Evolutionary conservation across 2,888 invertebrate genomes (phyloP), one percentile per base, ranked within the genome.

Genomic region (Campoplex nolae): DNA sequence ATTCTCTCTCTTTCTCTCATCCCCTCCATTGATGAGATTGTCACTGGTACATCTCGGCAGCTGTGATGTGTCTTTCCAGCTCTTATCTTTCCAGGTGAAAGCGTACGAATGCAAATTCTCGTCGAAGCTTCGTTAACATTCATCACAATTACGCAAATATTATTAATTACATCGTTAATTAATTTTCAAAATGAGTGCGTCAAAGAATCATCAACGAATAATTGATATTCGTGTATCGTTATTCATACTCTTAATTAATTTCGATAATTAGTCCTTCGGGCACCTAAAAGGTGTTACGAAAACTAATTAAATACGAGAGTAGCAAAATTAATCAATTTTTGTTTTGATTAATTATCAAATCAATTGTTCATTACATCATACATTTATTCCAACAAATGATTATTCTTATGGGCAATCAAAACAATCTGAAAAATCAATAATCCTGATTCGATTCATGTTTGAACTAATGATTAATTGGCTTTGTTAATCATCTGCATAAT

Each of bases 101-200:
- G 54, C 35, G 73, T 35, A 73, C 35, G 48, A 71, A 48, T 18
- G 32, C 16, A 71, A 71, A 16, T 16, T 28, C 48, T 28, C 48
- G 45, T 28, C n/a, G 6, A 28, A 71, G 45, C 11, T 48, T 48
- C 2, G 45, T 16, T 3, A 23, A 70, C 48, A 3, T 28, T 48
- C 70, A 1, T 48, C 16, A 48, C 70, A 71, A 71, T 48, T 48
- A 3, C 16, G 48, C 70, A 23, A 71, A 71, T 51, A 51, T 51
- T 62, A 32, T 32, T 32, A 62, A 62, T 62, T 32, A 32, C 13
- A 32, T 3, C 28, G 28, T 62, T 62, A 62, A 62, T 62, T 32
- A 62, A 32, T 62, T 62, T 16, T 6, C 13, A 16, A 13, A 62
- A 62, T 62, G 4, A 62, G 32, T 32, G 3, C 13, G 62, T 62